These are phyloP conservation scores for Drosophila acutilabella DNA, from an alignment of 2,888 invertebrate genomes.

Conservation along the genomic window DNA sequence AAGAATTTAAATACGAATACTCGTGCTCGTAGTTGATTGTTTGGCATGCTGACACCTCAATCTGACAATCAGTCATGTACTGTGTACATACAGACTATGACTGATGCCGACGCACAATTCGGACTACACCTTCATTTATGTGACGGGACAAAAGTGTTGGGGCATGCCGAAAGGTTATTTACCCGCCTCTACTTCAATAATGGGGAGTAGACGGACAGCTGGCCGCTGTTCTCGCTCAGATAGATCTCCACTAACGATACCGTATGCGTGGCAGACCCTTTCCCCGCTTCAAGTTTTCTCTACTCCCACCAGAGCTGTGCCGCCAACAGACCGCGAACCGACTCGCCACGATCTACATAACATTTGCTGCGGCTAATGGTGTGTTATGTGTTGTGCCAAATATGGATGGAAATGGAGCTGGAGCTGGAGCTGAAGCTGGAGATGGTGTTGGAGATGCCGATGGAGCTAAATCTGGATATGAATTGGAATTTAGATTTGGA, in stretches of 20 bases:
- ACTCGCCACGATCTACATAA: slow-evolving; percentile 76
- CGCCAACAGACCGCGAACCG: slow-evolving; percentile 17
- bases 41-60: slow-evolving; percentile 37
- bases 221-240: slow-evolving; percentile 38
- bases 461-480: slow-evolving; percentile 20
- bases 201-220: slow-evolving; percentile 36
- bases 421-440: slow-evolving; percentile 23
- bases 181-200: slow-evolving; percentile 75
- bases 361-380: slow-evolving; percentile 73
- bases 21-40: neutral
- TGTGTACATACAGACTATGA: slow-evolving; percentile 12
- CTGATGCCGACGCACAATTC: slow-evolving; percentile 29
- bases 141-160: slow-evolving; percentile 47
- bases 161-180: slow-evolving; percentile 71
- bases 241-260: slow-evolving; percentile 77
- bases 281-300: neutral
- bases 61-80: slow-evolving; percentile 44
- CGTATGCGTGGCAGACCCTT: slow-evolving; percentile 46
- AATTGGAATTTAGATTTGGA: slow-evolving; percentile 15
- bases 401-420: slow-evolving; percentile 49
- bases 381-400: slow-evolving; percentile 63
- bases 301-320: no score
- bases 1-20: slow-evolving; percentile 8
- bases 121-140: slow-evolving; percentile 39
- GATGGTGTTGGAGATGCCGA: slow-evolving; percentile 21